phyloP scores from a whole-genome alignment of 2,113 vertebrate genomes.

The Boulengerochromis microlepis region DNA sequence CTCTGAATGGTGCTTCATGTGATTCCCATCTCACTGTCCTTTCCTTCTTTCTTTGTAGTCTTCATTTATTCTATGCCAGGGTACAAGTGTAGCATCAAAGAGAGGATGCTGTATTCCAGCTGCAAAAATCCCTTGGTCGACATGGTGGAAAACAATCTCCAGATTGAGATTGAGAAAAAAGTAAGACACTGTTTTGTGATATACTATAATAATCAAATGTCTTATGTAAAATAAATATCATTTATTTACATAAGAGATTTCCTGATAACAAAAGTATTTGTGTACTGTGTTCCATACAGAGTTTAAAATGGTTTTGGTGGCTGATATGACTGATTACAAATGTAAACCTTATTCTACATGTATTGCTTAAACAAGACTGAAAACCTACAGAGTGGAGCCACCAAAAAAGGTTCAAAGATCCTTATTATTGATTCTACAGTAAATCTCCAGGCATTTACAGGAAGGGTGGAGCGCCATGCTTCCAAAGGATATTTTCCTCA shows the following conservation, averaged over 20 bases:
- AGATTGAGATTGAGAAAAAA: conserved; percentile 87
- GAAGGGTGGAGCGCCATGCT: not conserved
- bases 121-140: conserved; percentile 90
- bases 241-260: not conserved
- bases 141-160: conserved; percentile 81
- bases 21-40: not conserved
- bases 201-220: not conserved
- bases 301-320: not conserved
- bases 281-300: not conserved
- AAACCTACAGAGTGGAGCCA: not conserved
- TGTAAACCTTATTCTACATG: not conserved
- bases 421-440: not conserved
- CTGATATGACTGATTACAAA: not conserved
- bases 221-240: not conserved
- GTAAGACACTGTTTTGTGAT: conserved; percentile 51
- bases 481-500: not conserved
- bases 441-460: not conserved
- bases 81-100: conserved; percentile 90
- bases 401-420: not conserved
- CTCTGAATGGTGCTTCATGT: not conserved
- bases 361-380: not conserved
- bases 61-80: conserved; percentile 99
- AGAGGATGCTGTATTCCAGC: conserved; percentile 97
- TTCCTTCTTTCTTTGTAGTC: conserved; percentile 68
- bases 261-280: not conserved